Conservation (phyloP, 2,797 vertebrate species). For the Cossypha heuglini region DNA sequence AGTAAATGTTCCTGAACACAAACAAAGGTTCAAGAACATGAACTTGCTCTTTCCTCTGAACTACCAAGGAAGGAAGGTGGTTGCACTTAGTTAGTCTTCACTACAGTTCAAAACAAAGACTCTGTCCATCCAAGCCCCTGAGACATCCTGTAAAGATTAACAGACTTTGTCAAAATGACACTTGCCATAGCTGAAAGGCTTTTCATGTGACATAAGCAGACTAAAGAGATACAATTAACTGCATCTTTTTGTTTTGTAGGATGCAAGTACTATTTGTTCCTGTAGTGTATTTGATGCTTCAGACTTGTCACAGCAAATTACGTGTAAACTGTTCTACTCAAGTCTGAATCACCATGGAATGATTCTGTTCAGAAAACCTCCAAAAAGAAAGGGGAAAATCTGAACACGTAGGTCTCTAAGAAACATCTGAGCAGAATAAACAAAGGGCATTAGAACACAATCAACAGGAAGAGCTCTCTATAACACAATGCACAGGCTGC, state of each 20-base stretch:
- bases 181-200: background rate
- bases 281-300: background rate
- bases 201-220: background rate
- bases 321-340: background rate
- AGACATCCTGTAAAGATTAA: background rate
- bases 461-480: conserved; percentile 72
- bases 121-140: background rate
- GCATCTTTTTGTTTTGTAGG: background rate
- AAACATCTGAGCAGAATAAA: conserved; percentile 72
- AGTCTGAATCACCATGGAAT: background rate
- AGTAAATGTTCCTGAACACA: background rate
- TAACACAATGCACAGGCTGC: conserved; percentile 65
- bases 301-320: background rate
- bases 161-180: background rate
- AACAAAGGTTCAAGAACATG: background rate
- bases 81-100: background rate
- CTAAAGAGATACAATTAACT: background rate
- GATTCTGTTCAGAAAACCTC: background rate
- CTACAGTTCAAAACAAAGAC: background rate
- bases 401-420: conserved; percentile 39
- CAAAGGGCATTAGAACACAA: conserved; percentile 69
- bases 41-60: conserved; percentile 15
- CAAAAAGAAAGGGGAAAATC: background rate
- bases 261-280: background rate
- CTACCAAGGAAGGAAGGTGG: background rate